These are phyloP conservation scores for Pomacea maculata DNA, from an alignment of 1,140 invertebrate species.

Conservation along the genomic window DNA sequence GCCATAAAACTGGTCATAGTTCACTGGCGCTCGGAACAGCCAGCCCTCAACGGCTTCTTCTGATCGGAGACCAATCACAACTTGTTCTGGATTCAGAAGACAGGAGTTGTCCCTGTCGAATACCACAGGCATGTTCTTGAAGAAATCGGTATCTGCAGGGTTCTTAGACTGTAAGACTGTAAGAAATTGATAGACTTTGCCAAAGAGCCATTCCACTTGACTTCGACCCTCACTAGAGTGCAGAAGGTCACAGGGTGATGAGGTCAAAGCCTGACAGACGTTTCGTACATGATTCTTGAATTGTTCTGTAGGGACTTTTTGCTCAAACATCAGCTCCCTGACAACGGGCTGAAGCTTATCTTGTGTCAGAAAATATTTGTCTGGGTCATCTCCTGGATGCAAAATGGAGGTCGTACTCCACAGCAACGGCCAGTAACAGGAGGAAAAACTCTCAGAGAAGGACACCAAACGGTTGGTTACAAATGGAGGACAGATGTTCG, in stretches of 20 bases:
- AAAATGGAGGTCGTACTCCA: conserved; percentile 31
- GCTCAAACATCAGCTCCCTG: neutral
- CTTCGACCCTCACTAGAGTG: neutral
- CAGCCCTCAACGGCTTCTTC: neutral
- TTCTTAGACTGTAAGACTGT: neutral
- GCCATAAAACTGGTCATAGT: neutral
- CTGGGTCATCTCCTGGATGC: neutral
- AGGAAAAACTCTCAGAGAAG: conserved; percentile 20
- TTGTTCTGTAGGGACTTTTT: neutral
- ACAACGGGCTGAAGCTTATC: neutral
- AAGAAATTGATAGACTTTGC: neutral
- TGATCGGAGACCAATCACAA: neutral
- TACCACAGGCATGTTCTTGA: neutral
- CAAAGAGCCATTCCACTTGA: neutral
- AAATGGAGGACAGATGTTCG: conserved; percentile 11
- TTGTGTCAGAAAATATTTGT: neutral
- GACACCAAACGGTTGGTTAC: conserved; percentile 17
- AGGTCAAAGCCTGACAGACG: neutral
- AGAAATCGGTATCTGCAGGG: neutral
- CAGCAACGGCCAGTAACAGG: conserved; percentile 9
- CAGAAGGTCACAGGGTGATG: neutral
- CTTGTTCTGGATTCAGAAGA: neutral
- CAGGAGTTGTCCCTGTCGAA: neutral
- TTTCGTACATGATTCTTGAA: neutral
- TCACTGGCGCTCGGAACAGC: neutral